Evolutionary conservation across 2,113 vertebrate species (phyloP).

Genomic region (Deroptyus accipitrinus): DNA sequence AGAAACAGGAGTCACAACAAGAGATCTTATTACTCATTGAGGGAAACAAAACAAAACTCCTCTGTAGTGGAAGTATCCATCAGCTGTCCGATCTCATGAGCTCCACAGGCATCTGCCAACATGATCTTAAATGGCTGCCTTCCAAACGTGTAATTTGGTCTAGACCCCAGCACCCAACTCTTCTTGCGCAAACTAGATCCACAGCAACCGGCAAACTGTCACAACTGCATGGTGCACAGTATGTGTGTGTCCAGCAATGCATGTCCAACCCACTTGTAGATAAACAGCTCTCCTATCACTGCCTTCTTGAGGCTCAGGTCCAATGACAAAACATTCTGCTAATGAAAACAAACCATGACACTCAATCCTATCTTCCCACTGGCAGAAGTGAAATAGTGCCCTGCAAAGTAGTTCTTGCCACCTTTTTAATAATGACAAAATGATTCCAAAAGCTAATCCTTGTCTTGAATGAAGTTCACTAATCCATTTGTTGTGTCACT

Average conservation of each 20-base stretch:
- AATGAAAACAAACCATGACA: slow-evolving; percentile 8
- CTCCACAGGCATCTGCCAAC: not conserved
- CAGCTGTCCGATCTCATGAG: not conserved
- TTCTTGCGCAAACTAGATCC: not conserved
- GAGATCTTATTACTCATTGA: not conserved
- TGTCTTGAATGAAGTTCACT: not conserved
- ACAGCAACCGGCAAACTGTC: not conserved
- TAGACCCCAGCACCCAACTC: not conserved
- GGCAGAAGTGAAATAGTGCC: not conserved
- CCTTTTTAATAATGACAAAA: not conserved
- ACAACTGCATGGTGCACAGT: fast-evolving
- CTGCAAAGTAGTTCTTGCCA: not conserved
- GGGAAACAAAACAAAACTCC: slow-evolving; percentile 21
- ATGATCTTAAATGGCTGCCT: not conserved
- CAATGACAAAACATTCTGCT: slow-evolving; percentile 18
- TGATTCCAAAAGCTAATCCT: not conserved
- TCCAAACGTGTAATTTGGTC: not conserved
- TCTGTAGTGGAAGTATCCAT: not conserved
- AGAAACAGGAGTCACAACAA: not conserved
- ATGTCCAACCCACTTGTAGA: not conserved
- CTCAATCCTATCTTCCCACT: not conserved
- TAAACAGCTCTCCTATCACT: not conserved
- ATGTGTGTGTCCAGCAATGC: fast-evolving
- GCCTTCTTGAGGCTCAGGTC: not conserved
- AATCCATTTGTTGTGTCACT: not conserved